Evolutionary conservation across 2,797 vertebrate genomes (phyloP), one percentile per base, ranked within the genome.

Genomic region (Hephaestus fuliginosus): DNA sequence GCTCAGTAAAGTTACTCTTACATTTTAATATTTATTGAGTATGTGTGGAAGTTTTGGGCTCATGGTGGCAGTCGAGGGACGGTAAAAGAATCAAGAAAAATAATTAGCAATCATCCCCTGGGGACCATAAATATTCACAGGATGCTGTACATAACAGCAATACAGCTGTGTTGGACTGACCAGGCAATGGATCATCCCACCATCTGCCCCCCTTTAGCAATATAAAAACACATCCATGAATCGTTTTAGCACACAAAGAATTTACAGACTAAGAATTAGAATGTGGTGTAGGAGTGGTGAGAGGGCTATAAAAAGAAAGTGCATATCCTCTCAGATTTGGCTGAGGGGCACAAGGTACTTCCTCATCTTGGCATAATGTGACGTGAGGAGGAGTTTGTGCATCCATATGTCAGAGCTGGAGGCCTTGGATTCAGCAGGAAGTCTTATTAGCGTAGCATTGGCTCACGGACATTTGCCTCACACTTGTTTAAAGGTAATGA

Each of bases 401-500:
- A 92, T 93, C 95, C 96, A 96, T 96, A 96, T 96, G 96, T 94
- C 87, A 83, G 91, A 86, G 94, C 94, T 80, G 91, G 91, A 86
- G 91, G 93, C 94, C 85, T 95, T 92, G 85, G 90, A 90, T 95
- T 91, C 92, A 93, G 95, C 88, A 91, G 91, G 93, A 87, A 86
- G 91, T 89, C 93, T 95, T 93, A 95, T 97, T 97, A 95, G 92
- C 93, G 95, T 96, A 92, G 92, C 93, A 91, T 88, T 93, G 94
- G 91, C 96, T 95, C 91, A 91, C 95, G 95, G 95, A 96, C 96
- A 97, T 97, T 96, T 96, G 92, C 91, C 95, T 97, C 95, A 94
- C 92, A 94, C 96, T 97, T 96, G 95, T 96, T 97, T 97, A 97
- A 90, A 95, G 94, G 96, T 97, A 97, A 97, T 97, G 97, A 97